phyloP scores from a whole-genome alignment of 2,797 vertebrate species.

The Heterohyrax brucei region DNA sequence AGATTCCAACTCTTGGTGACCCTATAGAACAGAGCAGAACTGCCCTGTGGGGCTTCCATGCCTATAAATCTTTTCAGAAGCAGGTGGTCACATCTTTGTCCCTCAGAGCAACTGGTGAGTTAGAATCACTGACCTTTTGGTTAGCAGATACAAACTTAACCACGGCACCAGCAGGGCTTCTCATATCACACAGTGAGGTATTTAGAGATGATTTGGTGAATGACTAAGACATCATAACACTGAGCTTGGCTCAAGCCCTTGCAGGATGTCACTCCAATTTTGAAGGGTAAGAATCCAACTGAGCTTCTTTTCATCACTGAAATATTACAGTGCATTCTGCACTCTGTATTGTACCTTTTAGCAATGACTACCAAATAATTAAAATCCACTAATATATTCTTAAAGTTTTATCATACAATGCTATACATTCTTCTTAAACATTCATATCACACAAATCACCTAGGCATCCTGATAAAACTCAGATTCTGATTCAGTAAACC shows the following conservation, averaged over 20 bases:
- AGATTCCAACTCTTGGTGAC: too few relatives aligned
- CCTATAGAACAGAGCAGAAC: too few relatives aligned
- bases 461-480: background rate
- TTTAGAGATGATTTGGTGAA: background rate
- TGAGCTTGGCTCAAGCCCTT: background rate
- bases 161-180: background rate
- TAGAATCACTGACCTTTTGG: background rate
- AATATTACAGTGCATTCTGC: background rate
- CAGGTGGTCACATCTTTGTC: background rate
- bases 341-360: background rate
- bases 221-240: slow-evolving; percentile 15
- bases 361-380: slow-evolving; percentile 23
- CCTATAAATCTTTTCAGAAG: background rate
- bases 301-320: slow-evolving; percentile 11
- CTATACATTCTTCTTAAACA: background rate
- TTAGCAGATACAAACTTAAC: background rate
- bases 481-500: background rate
- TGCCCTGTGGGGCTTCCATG: too few relatives aligned
- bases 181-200: background rate
- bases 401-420: background rate
- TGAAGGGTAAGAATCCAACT: slow-evolving; percentile 11
- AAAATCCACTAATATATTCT: background rate
- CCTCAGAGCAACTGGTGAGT: background rate
- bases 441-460: background rate
- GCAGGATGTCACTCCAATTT: background rate